Evolutionary conservation across 2,888 invertebrate genomes (phyloP).

Genomic region (Tenthredo mesomela): DNA sequence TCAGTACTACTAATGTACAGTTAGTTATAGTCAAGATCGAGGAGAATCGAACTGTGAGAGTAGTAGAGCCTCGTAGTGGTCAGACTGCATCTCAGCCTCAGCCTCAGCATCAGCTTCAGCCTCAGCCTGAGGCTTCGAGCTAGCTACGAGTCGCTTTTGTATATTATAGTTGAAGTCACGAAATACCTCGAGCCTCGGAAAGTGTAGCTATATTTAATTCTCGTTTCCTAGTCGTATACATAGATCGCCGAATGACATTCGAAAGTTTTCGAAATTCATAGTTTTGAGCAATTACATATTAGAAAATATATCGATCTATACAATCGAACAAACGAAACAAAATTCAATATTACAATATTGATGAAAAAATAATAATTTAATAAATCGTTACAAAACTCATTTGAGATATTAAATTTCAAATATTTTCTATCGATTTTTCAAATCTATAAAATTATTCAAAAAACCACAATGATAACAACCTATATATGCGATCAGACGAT

Average conservation of each 20-base stretch:
- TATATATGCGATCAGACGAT: background rate
- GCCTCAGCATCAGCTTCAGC: no score
- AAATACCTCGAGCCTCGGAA: background rate
- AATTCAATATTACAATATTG: no score
- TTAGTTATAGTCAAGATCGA: background rate
- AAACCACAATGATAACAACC: no score
- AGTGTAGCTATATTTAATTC: constrained; percentile 1
- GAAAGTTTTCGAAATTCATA: background rate
- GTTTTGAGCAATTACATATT: background rate
- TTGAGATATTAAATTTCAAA: background rate
- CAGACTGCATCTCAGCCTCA: constrained; percentile 16
- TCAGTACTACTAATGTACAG: background rate
- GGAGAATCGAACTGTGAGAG: constrained; percentile 6
- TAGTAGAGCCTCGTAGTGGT: constrained; percentile 29
- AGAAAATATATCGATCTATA: no score
- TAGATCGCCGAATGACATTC: background rate
- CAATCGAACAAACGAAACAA: no score
- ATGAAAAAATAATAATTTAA: no score
- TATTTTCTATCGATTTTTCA: background rate
- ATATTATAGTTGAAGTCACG: background rate
- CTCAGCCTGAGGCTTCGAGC: constrained; percentile 8
- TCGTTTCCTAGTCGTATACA: background rate
- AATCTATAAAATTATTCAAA: no score
- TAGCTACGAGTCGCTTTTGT: constrained; percentile 4
- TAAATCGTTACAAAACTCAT: background rate